Evolutionary conservation across 64 coral and sea anemone genomes (phyloP).

Genomic region (Platygyra sinensis): DNA sequence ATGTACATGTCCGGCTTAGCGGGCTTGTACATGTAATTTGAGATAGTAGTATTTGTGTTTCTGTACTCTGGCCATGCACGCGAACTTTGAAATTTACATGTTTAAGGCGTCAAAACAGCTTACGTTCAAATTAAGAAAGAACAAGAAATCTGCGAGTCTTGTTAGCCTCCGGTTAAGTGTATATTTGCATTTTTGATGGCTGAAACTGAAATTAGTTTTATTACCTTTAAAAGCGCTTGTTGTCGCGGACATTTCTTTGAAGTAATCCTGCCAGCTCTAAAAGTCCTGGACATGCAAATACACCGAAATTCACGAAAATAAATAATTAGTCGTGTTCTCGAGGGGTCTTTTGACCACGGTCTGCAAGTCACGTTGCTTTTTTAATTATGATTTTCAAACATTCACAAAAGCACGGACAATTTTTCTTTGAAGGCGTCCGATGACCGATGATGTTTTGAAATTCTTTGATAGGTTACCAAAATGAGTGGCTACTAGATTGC

Average conservation of each 20-base stretch:
- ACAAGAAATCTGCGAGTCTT: neutral
- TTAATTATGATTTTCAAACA: neutral
- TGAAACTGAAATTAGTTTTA: neutral
- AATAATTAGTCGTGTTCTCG: neutral
- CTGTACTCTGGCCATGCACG: neutral
- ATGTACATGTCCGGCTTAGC: neutral
- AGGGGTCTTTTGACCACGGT: neutral
- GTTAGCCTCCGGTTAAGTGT: neutral
- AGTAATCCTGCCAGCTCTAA: too few relatives aligned
- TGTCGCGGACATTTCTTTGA: neutral
- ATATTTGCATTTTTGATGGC: conserved; percentile 28
- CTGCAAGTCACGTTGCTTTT: neutral
- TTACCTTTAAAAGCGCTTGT: neutral
- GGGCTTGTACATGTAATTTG: conserved; percentile 10
- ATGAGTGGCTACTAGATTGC: neutral
- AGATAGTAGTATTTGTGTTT: neutral
- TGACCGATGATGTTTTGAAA: neutral
- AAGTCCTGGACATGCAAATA: neutral
- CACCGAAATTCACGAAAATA: neutral
- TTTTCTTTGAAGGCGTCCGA: neutral
- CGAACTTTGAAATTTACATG: neutral
- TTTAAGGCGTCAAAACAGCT: conserved; percentile 6
- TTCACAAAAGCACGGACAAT: conserved; percentile 5
- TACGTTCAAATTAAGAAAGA: neutral
- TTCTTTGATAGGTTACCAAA: neutral